Evolutionary conservation across 92 coral and sea anemone species (phyloP).

Genomic region (Epizoanthus scotinus): DNA sequence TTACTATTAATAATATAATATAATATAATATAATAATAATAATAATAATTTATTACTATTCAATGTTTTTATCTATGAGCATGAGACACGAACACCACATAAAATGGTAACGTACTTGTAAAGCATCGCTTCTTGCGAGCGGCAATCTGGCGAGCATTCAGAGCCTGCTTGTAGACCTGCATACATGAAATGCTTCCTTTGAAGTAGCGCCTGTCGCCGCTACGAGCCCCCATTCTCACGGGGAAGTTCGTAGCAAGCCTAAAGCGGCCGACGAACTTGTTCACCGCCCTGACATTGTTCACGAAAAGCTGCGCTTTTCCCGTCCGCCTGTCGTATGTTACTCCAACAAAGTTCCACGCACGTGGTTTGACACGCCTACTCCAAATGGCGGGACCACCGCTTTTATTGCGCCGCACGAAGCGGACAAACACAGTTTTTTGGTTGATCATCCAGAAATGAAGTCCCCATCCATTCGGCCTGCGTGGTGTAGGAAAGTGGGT

Average conservation of each 20-base stretch:
- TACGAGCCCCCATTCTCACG: slow-evolving; percentile 43
- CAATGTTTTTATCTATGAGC: too few species aligned
- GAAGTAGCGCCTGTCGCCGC: slow-evolving; percentile 56
- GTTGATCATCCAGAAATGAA: slow-evolving; percentile 39
- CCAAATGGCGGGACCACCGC: slow-evolving; percentile 22
- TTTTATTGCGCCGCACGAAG: background rate
- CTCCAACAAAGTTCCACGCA: slow-evolving; percentile 17
- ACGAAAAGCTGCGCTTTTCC: slow-evolving; percentile 26
- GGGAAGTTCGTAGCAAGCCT: slow-evolving; percentile 61
- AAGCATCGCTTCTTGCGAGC: too few species aligned
- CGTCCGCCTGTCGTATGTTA: slow-evolving; percentile 6
- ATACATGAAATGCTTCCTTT: slow-evolving; percentile 47
- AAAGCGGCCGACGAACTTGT: slow-evolving; percentile 40
- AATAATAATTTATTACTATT: too few species aligned
- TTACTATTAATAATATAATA: too few species aligned
- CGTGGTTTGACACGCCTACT: background rate
- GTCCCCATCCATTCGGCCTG: slow-evolving; percentile 31
- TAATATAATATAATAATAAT: too few species aligned
- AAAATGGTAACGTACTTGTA: too few species aligned
- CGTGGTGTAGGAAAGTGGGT: background rate
- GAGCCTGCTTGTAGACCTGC: slow-evolving; percentile 42
- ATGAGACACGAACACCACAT: too few species aligned
- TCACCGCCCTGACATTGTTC: slow-evolving; percentile 5
- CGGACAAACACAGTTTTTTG: slow-evolving; percentile 21
- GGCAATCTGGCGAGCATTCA: slow-evolving; percentile 33